phyloP scores from a whole-genome alignment of 2,888 invertebrate genomes.

The Eupithecia pulchellata region DNA sequence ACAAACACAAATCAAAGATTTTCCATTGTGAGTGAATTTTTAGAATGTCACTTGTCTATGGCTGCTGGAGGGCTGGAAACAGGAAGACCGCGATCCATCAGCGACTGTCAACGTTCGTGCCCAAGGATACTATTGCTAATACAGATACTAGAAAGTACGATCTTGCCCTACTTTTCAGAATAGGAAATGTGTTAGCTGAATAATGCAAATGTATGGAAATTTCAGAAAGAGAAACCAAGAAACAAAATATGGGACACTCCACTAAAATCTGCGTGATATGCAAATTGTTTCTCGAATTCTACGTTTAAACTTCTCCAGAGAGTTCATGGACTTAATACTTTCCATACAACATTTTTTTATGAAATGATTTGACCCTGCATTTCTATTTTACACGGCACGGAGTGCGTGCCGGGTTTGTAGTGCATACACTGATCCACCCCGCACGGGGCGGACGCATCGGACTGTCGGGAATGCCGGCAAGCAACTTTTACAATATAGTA shows the following conservation, averaged over 20 bases:
- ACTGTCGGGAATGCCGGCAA: too few species aligned
- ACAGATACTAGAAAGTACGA: constrained; percentile 30
- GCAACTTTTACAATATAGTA: too few species aligned
- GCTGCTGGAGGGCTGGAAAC: constrained; percentile 19
- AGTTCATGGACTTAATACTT: too few species aligned
- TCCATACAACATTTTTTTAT: too few species aligned
- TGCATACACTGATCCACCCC: too few species aligned
- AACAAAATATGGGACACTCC: background rate
- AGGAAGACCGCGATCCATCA: constrained; percentile 42
- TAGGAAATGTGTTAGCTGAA: constrained; percentile 22
- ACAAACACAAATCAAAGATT: background rate
- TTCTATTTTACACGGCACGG: too few species aligned
- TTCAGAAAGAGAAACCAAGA: background rate
- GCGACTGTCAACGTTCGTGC: constrained; percentile 38
- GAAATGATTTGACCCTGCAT: too few species aligned
- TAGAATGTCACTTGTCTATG: constrained; percentile 16
- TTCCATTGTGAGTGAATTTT: background rate
- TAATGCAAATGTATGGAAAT: background rate
- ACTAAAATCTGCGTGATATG: background rate
- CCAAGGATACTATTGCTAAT: constrained; percentile 35
- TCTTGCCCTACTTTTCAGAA: constrained; percentile 26
- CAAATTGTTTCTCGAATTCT: background rate
- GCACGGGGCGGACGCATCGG: too few species aligned
- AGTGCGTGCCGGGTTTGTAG: too few species aligned
- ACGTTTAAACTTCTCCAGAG: background rate